A percentile compares a stretch with the other conserved stretches of the same genome.
phyloP scores from a whole-genome alignment of 2,113 vertebrate genomes.

The Monarcha castaneiventris region DNA sequence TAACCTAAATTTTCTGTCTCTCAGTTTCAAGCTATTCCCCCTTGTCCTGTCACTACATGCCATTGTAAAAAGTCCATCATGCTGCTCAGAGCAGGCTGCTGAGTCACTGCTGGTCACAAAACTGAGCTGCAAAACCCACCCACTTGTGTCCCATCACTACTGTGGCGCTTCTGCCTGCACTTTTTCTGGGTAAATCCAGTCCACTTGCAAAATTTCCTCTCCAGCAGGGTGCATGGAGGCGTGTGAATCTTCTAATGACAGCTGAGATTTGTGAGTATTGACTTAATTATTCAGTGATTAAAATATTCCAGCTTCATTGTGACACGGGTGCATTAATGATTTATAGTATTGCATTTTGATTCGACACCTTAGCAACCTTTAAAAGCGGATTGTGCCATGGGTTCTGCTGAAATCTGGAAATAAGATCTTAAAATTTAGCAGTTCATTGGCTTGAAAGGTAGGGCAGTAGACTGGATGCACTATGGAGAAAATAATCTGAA shows the following conservation, averaged over 20 bases:
- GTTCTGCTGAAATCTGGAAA: not conserved
- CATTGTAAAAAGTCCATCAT: not conserved
- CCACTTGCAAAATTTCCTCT: not conserved
- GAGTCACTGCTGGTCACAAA: not conserved
- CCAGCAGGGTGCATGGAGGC: not conserved
- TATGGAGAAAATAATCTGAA: not conserved
- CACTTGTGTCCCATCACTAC: accelerated
- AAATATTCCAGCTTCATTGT: not conserved
- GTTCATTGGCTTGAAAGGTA: not conserved
- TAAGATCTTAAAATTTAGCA: not conserved
- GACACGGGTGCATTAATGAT: not conserved
- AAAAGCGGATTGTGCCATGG: accelerated
- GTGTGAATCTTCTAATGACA: not conserved
- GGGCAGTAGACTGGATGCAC: not conserved
- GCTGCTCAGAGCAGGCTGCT: not conserved
- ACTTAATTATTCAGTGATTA: slow-evolving; percentile 42
- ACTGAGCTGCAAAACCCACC: not conserved
- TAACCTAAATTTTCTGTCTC: not conserved
- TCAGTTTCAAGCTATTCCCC: not conserved
- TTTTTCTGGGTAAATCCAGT: not conserved
- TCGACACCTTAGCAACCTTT: not conserved
- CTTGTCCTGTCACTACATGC: not conserved
- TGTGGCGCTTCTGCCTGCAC: not conserved
- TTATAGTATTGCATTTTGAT: not conserved
- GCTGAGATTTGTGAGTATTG: not conserved